These are phyloP conservation scores for Micromussa lordhowensis DNA, from an alignment of 92 coral and sea anemone genomes.

Conservation along the genomic window DNA sequence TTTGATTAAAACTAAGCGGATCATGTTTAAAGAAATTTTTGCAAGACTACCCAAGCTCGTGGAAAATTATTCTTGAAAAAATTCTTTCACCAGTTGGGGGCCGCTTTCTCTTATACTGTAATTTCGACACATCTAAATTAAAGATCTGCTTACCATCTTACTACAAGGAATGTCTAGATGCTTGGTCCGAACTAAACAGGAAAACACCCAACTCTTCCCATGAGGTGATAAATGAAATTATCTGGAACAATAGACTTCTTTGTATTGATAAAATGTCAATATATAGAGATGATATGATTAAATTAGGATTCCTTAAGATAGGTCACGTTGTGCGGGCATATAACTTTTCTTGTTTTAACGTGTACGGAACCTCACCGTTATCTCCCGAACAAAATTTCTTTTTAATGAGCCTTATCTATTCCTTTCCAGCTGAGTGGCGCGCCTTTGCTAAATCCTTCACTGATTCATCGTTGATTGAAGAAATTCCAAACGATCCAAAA, in stretches of 20 bases:
- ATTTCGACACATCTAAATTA: constrained; percentile 2
- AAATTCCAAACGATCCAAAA: no score
- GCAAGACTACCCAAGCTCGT: constrained; percentile 9
- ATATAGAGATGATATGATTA: neutral
- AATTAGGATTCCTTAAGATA: no score
- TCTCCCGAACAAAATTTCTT: no score
- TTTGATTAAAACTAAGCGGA: constrained; percentile 16
- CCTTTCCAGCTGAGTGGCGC: no score
- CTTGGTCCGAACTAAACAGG: neutral
- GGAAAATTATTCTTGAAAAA: neutral
- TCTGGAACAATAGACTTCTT: neutral
- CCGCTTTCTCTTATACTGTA: neutral
- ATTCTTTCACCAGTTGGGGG: constrained; percentile 12
- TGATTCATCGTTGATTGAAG: no score
- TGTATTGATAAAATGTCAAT: neutral
- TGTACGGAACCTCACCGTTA: no score
- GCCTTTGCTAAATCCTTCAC: no score
- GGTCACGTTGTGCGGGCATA: no score
- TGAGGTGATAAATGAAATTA: neutral
- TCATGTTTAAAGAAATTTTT: neutral
- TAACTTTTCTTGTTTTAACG: no score
- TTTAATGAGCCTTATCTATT: no score
- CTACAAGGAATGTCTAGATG: neutral
- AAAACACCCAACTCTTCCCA: neutral
- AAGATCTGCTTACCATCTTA: neutral